Base-by-base conservation (phyloP, 2,113 vertebrate genomes). In the Bucco capensis region DNA sequence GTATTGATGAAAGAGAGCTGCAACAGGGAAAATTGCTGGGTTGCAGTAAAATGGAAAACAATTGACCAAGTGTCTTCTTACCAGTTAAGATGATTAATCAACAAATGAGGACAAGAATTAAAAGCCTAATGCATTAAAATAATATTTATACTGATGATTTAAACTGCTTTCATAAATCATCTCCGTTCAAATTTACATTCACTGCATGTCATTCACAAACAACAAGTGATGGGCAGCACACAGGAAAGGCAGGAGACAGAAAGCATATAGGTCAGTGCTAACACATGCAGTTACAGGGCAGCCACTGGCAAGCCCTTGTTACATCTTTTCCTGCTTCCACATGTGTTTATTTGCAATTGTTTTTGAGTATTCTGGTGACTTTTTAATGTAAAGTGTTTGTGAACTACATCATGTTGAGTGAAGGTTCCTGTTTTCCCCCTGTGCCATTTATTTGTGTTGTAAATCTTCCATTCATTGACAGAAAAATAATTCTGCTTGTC, bases 21-120 rank as follows among this genome's bases (percentile, higher is more conserved):
- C 18, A 73, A 51, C 2, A 5, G 50, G 57, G 17, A 60, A 79
- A 49, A 51, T 37, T 46, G 6, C 49, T 81, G 42, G 3, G 13
- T 25, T 50, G 25, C 57, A 62, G 66, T 72, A 57, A 86, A 79
- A 62, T 24, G 17, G 38, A 76, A 42, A 77, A 70, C n/a, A 67
- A 88, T 67, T 74, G 62, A 85, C 73, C 61, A 72, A 33, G 73
- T 86, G 33, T 78, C 60, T 89, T 70, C 44, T 88, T 31, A 11
- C 35, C 30, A 62, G 37, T 92, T 85, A 46, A 72, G 38, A 42
- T 78, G 81, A 94, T 93, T 80, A 89, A 92, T 78, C 51, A 70
- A 38, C 4, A 6, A 82, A 91, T 81, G 85, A 89, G 18, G 16
- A 35, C 22, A 81, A 64, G 49, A 72, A 76, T 90, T 54, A 88